Evolutionary conservation across 1,140 invertebrate genomes (phyloP), one percentile per base, ranked within the genome.

Genomic region (Drosophila arawakana): DNA sequence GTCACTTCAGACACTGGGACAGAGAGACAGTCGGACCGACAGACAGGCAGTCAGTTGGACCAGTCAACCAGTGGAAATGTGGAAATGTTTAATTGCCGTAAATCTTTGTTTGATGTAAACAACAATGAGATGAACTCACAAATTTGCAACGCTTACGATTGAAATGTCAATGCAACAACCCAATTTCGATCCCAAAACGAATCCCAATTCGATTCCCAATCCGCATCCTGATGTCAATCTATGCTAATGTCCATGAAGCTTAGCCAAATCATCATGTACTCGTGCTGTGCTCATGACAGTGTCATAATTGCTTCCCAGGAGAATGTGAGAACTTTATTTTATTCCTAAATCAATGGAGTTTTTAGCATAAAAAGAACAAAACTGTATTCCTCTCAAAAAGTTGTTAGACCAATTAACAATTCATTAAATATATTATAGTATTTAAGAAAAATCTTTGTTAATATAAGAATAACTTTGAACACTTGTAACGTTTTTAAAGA

Each of bases 61-160:
- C 46, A 46, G 10, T 50, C 57, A 25, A 61, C 49, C 37, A 13
- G 13, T 37, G 35, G 49, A 65, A 37, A 25, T 44, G 61, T 57
- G 80, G 58, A 65, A 68, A 73, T 83, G 90, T 80, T 91, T 92
- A 92, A 92, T 92, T 92, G 91, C 88, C 91, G 91, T 92, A 90
- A 91, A 92, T 92, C 85, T 91, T 78, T 91, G 90, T 91, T 91
- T 88, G 82, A 81, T 90, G 80, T 91, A 91, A 91, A 91, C 81
- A 91, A 86, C 81, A 86, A 74, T 81, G 75, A 81, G 80, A 67
- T 41, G 57, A 39, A 55, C 58, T 54, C 65, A 62, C 25, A 67
- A 59, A 90, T 90, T 90, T 55, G 81, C 76, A 50, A 90, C 70
- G 81, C 86, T 82, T 66, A 49, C 79, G 77, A 86, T 90, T 90